A percentile compares a stretch with the other conserved stretches of the same genome.
Evolutionary conservation across 2,797 vertebrate species (phyloP).

Genomic region (Hypotaenidia okinawae): DNA sequence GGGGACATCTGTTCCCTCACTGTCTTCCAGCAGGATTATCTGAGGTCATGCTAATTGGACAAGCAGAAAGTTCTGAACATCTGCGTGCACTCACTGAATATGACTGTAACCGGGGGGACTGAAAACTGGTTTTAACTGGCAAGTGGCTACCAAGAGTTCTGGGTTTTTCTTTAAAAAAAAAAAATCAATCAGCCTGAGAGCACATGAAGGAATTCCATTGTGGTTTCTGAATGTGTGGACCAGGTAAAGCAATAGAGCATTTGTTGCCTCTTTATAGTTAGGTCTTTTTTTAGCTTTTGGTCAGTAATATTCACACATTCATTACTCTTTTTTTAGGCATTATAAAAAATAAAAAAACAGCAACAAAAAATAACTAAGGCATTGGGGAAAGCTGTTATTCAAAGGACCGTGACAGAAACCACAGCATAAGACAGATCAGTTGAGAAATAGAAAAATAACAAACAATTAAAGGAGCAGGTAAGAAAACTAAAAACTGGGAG

Average conservation of each 20-base stretch:
- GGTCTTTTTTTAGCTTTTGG: background rate
- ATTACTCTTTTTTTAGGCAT: background rate
- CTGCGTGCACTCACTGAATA: background rate
- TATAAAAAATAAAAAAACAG: background rate
- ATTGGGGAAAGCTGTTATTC: background rate
- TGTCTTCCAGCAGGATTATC: background rate
- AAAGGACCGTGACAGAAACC: background rate
- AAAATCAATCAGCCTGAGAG: background rate
- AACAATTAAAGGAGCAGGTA: background rate
- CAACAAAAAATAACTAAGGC: background rate
- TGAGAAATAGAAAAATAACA: background rate
- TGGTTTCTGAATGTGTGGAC: background rate
- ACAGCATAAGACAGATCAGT: background rate
- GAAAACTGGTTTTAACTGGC: background rate
- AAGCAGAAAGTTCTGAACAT: background rate
- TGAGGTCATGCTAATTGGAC: background rate
- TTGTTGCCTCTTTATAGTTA: background rate
- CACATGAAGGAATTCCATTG: background rate
- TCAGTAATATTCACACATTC: background rate
- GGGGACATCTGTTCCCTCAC: background rate
- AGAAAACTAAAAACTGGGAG: background rate
- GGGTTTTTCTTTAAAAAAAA: background rate
- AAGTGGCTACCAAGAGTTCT: background rate
- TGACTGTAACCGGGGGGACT: background rate
- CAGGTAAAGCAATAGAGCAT: background rate